phyloP scores from a whole-genome alignment of 1,140 invertebrate genomes.

The Rhyacophila brunnea region DNA sequence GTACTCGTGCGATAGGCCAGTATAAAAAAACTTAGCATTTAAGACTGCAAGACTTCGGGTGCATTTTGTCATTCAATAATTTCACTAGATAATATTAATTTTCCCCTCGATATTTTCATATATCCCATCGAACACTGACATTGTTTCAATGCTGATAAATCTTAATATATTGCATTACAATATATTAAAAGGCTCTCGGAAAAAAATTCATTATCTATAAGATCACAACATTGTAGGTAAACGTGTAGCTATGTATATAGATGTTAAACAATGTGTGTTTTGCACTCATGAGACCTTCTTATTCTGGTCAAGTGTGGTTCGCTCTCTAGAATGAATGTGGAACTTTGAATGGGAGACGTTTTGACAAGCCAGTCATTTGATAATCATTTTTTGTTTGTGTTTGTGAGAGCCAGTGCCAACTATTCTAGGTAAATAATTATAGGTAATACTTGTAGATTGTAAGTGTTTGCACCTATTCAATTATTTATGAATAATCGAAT shows the following conservation, averaged over 20 bases:
- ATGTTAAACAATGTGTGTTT: conserved; percentile 35
- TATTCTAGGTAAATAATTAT: conserved; percentile 35
- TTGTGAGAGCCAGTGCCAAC: conserved; percentile 37
- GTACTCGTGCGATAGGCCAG: conserved; percentile 35
- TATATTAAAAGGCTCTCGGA: conserved; percentile 16
- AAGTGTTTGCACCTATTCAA: conserved; percentile 38
- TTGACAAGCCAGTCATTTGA: conserved; percentile 27
- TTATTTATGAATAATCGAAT: conserved; percentile 36
- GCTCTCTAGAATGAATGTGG: conserved; percentile 33
- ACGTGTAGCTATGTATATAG: conserved; percentile 37
- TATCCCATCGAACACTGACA: neutral
- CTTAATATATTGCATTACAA: neutral
- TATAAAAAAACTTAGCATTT: conserved; percentile 35
- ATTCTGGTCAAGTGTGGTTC: conserved; percentile 36
- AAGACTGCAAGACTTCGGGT: conserved; percentile 36
- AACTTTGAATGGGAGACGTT: conserved; percentile 14
- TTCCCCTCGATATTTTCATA: neutral
- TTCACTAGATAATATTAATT: conserved; percentile 22
- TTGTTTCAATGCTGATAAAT: conserved; percentile 8
- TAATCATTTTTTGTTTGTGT: conserved; percentile 35
- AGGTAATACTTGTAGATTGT: conserved; percentile 34
- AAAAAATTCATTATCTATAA: conserved; percentile 29
- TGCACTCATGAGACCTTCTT: conserved; percentile 35
- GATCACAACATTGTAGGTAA: conserved; percentile 32
- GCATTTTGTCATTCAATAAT: conserved; percentile 27